Conservation (phyloP, 23 tunicate genomes). For the Halocynthia roretzi region DNA sequence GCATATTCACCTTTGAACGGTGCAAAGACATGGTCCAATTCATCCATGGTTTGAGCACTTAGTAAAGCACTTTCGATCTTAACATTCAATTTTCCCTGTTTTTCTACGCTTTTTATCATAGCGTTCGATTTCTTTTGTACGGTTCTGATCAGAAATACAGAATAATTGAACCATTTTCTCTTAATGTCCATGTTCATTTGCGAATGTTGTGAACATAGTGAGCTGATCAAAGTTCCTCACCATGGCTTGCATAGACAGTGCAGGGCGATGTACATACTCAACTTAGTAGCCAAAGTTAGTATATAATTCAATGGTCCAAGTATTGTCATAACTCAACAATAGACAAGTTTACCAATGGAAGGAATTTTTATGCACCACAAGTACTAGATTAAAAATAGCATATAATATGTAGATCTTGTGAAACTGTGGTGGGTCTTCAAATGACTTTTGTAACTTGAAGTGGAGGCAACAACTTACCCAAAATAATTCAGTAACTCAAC, state of each 20-base stretch:
- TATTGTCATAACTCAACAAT: neutral
- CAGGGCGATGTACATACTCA: too few relatives aligned
- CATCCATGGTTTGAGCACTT: constrained; percentile 72
- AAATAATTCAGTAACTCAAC: constrained; percentile 37
- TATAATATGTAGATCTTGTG: neutral
- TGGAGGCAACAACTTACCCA: constrained; percentile 17
- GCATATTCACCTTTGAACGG: constrained; percentile 21
- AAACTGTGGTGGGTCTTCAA: too few relatives aligned
- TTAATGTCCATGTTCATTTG: too few relatives aligned
- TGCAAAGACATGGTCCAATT: constrained; percentile 41
- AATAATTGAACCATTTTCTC: too few relatives aligned
- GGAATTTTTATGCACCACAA: neutral
- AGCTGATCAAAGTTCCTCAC: too few relatives aligned
- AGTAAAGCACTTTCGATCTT: constrained; percentile 23
- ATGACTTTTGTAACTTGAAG: too few relatives aligned
- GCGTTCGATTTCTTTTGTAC: constrained; percentile 69
- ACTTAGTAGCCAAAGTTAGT: too few relatives aligned
- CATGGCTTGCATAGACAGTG: too few relatives aligned
- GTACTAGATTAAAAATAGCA: neutral
- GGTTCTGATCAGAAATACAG: constrained; percentile 16
- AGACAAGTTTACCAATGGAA: neutral
- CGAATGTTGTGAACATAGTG: too few relatives aligned
- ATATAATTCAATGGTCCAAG: too few relatives aligned
- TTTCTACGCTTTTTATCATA: constrained; percentile 42
- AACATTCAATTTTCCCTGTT: constrained; percentile 56